Evolutionary conservation across 2,113 vertebrate genomes (phyloP).

Genomic region (Paralichthys olivaceus): DNA sequence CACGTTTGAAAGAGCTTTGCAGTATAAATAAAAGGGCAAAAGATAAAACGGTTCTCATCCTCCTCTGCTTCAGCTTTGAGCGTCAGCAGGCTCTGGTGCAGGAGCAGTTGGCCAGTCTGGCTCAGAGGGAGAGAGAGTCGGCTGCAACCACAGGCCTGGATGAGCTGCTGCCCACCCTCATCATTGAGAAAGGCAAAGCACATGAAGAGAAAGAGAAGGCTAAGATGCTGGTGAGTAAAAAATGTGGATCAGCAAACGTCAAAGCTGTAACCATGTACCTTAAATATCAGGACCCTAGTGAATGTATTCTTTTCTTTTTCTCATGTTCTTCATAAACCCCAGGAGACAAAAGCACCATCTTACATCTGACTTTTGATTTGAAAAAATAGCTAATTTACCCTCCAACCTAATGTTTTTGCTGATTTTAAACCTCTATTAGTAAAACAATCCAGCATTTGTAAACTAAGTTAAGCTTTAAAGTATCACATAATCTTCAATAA

Average conservation of each 20-base stretch:
- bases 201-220: constrained; percentile 80
- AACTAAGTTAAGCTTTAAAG: background rate
- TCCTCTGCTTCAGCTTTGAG: constrained; percentile 81
- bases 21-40: constrained; percentile 9
- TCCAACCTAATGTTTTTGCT: too few relatives aligned
- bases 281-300: background rate
- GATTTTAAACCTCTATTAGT: too few relatives aligned
- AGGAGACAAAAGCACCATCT: too few relatives aligned
- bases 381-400: too few relatives aligned
- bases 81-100: constrained; percentile 86
- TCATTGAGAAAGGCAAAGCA: constrained; percentile 67
- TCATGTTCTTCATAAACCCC: background rate
- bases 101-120: constrained; percentile 85
- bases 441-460: too few relatives aligned
- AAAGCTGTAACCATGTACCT: background rate
- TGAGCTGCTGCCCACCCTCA: constrained; percentile 64
- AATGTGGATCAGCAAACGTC: background rate
- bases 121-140: constrained; percentile 81
- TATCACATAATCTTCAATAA: background rate
- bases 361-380: too few relatives aligned
- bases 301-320: background rate
- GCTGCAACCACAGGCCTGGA: constrained; percentile 55
- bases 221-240: constrained; percentile 85
- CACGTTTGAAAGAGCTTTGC: too few relatives aligned
- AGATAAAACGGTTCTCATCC: constrained; percentile 25